Evolutionary conservation across 2,888 invertebrate species (phyloP).

Genomic region (Meiosimyza decipiens): DNA sequence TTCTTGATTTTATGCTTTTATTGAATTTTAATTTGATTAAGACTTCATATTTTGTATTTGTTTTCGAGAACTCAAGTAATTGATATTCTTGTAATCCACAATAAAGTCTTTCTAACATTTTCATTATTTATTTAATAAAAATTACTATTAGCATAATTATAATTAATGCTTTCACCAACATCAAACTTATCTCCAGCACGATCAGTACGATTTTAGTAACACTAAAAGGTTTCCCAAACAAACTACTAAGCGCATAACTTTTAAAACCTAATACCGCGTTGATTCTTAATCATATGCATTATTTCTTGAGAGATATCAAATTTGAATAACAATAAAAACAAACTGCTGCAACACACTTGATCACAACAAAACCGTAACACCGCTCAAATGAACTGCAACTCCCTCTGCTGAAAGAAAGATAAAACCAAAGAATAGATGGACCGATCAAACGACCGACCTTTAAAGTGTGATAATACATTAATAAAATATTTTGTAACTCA

Average conservation of each 20-base stretch:
- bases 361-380: conserved; percentile 57
- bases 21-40: no score
- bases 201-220: neutral
- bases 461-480: conserved; percentile 62
- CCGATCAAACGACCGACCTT: conserved; percentile 35
- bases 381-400: conserved; percentile 23
- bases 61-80: no score
- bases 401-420: neutral
- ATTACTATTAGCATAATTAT: neutral
- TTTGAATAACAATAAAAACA: conserved; percentile 55
- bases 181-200: neutral
- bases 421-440: conserved; percentile 25
- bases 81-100: no score
- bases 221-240: conserved; percentile 4
- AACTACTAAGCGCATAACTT: neutral
- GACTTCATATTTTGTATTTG: no score
- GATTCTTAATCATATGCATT: conserved; percentile 21
- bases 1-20: no score
- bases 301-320: conserved; percentile 48
- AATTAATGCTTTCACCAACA: conserved; percentile 11
- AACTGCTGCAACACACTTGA: conserved; percentile 54
- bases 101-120: no score
- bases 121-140: no score
- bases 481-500: conserved; percentile 62
- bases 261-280: neutral